These are phyloP conservation scores for Exephanes ischioxanthus DNA, from an alignment of 2,888 invertebrate genomes.

Conservation along the genomic window DNA sequence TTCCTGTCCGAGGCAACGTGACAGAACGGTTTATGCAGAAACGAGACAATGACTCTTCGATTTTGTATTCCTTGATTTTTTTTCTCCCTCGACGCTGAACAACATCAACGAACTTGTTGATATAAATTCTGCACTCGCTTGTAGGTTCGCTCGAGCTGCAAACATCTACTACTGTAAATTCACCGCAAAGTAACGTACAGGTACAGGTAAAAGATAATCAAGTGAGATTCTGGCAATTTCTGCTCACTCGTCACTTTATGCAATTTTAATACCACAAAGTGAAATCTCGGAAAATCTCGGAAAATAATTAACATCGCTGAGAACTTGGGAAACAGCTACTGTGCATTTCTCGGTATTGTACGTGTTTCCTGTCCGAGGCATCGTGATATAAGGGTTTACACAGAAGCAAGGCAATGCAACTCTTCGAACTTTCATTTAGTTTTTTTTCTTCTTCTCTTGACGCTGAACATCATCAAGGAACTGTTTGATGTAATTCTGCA, in stretches of 20 bases:
- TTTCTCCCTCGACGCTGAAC: slow-evolving; percentile 6
- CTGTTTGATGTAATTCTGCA: slow-evolving; percentile 1
- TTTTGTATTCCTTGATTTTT: not conserved
- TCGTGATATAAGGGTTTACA: not conserved
- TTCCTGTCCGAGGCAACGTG: slow-evolving; percentile 1
- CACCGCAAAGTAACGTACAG: slow-evolving; percentile 30
- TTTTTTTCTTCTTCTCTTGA: not conserved
- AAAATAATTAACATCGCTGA: not conserved
- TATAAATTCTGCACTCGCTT: not conserved
- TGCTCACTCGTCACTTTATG: not conserved
- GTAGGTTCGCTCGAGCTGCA: slow-evolving; percentile 30
- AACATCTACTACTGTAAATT: slow-evolving; percentile 10
- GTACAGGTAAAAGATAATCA: not conserved
- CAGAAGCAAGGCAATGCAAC: not conserved
- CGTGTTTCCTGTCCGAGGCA: not conserved
- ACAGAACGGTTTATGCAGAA: not conserved
- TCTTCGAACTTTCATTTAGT: slow-evolving; percentile 1
- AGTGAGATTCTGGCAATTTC: not conserved
- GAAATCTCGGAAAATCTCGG: not conserved
- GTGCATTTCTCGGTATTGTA: not conserved
- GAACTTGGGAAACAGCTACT: not conserved
- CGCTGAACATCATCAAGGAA: slow-evolving; percentile 21
- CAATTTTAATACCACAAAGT: not conserved
- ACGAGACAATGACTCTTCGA: not conserved
- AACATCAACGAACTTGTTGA: slow-evolving; percentile 14